Evolutionary conservation across 2,113 vertebrate species (phyloP), one percentile per base, ranked within the genome.

Genomic region (Gadus macrocephalus): DNA sequence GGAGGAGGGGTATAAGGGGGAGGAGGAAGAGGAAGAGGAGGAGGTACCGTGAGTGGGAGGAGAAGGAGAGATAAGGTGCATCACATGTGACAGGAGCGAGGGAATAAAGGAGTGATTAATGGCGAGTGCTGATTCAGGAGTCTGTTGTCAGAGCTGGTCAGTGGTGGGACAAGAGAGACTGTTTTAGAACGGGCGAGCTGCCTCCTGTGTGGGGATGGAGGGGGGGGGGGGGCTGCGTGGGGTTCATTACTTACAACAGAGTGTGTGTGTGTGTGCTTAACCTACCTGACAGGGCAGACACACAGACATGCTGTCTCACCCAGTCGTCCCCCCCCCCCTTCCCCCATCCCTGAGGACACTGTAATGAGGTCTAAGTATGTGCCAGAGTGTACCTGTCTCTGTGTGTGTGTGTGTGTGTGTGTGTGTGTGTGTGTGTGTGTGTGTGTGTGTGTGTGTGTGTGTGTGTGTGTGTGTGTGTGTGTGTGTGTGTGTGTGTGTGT

Each of bases 111-210:
- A 78, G 77, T 85, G 86, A 90, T 90, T 86, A 74, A 86, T 88
- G 69, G 73, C 74, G 84, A 88, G 83, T 86, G 89, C 85, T 88
- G 89, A 90, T 73, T 89, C 86, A 89, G 87, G 76, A 70, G 59
- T 79, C 70, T 75, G 77, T 69, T 81, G 79, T 78, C 80, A 68
- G 80, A 75, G 74, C 58, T 79, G 78, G 75, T 85, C 74, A 67
- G 70, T 53, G 63, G 20, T n/a, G 17, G 17, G 73, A 72, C 27
- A 59, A 66, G 73, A 19, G n/a, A 76, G 78, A 75, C 70, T 79
- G 68, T 84, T 85, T 82, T 72, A 75, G 84, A 78, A 53, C 65
- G 17, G 22, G 83, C 84, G 15, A 74, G 71, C 77, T 69, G 67
- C 35, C 85, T 81, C 79, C 86, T 87, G 74, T 75, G 49, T 79